Evolutionary conservation across 2,888 invertebrate genomes (phyloP).

Genomic region (Tachina grossa): DNA sequence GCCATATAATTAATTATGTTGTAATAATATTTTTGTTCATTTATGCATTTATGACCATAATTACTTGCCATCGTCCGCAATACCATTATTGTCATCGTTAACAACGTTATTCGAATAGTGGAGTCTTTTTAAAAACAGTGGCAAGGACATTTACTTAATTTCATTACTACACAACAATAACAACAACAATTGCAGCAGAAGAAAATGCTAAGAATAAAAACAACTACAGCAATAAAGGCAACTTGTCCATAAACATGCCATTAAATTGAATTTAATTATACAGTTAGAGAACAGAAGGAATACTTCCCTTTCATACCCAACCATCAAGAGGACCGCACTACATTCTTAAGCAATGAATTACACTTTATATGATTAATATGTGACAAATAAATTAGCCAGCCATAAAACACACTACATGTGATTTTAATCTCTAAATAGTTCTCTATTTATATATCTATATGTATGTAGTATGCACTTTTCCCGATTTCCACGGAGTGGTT

Average conservation of each 20-base stretch:
- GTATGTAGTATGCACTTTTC: too few species aligned
- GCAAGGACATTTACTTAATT: slow-evolving; percentile 62
- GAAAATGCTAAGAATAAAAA: neutral
- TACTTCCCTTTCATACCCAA: slow-evolving; percentile 16
- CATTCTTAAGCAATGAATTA: neutral
- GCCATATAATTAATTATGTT: slow-evolving; percentile 75
- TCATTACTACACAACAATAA: slow-evolving; percentile 43
- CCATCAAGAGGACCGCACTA: neutral
- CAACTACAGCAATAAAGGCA: slow-evolving; percentile 27
- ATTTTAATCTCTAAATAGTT: too few species aligned
- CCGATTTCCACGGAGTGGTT: too few species aligned
- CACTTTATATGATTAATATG: neutral
- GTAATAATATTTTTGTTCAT: slow-evolving; percentile 24
- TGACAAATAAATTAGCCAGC: neutral
- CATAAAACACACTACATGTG: too few species aligned
- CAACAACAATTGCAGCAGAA: neutral
- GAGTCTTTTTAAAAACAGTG: slow-evolving; percentile 48
- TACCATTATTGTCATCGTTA: slow-evolving; percentile 35
- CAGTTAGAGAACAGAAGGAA: slow-evolving; percentile 25
- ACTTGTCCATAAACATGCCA: slow-evolving; percentile 65
- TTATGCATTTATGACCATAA: slow-evolving; percentile 14
- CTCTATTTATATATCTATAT: too few species aligned
- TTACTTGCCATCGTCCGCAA: slow-evolving; percentile 6
- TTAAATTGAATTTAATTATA: slow-evolving; percentile 70
- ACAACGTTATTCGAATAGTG: slow-evolving; percentile 45